Evolutionary conservation across 2,888 invertebrate genomes (phyloP), one percentile per base, ranked within the genome.

Genomic region (Eristalinus aeneus): DNA sequence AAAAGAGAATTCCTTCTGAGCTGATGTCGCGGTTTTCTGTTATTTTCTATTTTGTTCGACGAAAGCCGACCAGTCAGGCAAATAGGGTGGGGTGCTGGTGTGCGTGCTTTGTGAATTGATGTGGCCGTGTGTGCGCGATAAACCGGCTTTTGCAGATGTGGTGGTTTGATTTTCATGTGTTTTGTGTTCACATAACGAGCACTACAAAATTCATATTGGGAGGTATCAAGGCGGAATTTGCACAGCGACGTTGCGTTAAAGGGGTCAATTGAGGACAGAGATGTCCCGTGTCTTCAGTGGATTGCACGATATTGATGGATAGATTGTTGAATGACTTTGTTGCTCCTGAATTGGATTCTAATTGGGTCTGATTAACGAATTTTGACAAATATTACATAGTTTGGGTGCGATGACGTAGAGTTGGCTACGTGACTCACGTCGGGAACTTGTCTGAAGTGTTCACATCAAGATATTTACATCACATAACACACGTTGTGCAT

Each of bases 1-100:
- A 65, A 82, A 86, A 78, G 73, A 86, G 74, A 86, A 82, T 86
- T 82, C 78, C 86, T 86, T 86, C 86, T 75, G 86, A 82, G 71
- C 86, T 75, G 86, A 82, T 74, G 61, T 78, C 65, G 73, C 31
- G 58, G 56, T 80, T 86, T 86, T 82, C 86, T 65, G 86, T 82
- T 82, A 86, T 86, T 86, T 86, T 86, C 86, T 82, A 86, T 86
- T 86, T 82, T 86, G 86, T 86, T 86, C 82, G 74, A 78, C 82
- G 74, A 78, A 22, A 71, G 64, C 31, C 61, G 32, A 58, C 67
- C 60, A 79, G 61, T 32, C 61, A 39, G 27, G 16, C 20, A 32
- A 64, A 10, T 39, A 1, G 9, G 6, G 46, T 22, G 46, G 54
- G 2, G 0, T 20, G 65, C 71, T 58, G 69, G 61, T 1, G 58